phyloP scores from a whole-genome alignment of 2,797 vertebrate genomes.

The Merluccius polli region DNA sequence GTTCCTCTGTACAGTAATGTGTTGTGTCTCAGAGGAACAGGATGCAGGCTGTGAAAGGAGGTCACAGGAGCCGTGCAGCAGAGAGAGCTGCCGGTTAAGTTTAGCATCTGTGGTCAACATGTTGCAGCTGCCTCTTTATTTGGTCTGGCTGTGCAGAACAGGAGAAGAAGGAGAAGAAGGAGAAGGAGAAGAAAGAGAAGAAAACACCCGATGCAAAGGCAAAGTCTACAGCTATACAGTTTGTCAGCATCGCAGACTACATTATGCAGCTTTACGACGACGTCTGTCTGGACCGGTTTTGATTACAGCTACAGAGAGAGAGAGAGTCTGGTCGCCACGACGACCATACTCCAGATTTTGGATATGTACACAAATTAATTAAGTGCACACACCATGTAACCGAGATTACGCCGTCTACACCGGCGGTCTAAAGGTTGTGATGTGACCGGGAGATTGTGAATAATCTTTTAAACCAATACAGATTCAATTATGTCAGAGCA shows the following conservation, averaged over 20 bases:
- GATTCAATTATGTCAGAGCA: constrained; percentile 64
- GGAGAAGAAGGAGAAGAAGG: not conserved
- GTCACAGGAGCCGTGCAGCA: not conserved
- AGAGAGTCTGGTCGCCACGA: not conserved
- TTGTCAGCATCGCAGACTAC: not conserved
- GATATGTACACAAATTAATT: not conserved
- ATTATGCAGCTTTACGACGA: not conserved
- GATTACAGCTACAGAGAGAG: not conserved
- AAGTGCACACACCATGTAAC: not conserved
- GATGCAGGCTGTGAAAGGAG: not conserved
- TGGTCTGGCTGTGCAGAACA: not conserved
- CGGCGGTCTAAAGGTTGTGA: constrained; percentile 46
- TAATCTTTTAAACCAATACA: constrained; percentile 71
- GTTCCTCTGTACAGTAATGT: not conserved
- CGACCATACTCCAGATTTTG: too few relatives aligned
- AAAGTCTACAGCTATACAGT: not conserved
- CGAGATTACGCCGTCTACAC: constrained; percentile 48
- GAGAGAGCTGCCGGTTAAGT: not conserved
- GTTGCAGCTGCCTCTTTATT: constrained; percentile 6
- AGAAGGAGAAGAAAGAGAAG: not conserved
- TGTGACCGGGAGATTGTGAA: constrained; percentile 61
- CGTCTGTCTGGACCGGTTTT: not conserved
- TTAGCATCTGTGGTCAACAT: not conserved
- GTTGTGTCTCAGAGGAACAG: not conserved
- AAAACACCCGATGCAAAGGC: not conserved